Conservation (phyloP, 2,888 invertebrate species). For the Liodrosophila aerea region DNA sequence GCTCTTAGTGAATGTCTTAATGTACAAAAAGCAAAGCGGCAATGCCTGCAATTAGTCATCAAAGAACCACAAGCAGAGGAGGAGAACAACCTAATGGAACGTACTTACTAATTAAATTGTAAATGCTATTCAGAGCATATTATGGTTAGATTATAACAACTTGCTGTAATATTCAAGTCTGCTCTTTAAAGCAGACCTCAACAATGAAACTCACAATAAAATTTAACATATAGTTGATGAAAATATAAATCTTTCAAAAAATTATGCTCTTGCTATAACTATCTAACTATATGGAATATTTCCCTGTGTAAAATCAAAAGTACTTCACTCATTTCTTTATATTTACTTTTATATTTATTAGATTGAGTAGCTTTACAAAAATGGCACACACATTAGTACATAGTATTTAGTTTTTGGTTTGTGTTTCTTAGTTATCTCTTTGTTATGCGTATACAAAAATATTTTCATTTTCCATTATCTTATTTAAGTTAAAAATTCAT, state of each 20-base stretch:
- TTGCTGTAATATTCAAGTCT: constrained; percentile 69
- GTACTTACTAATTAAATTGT: constrained; percentile 38
- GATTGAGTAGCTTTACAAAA: constrained; percentile 58
- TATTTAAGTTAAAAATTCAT: not conserved
- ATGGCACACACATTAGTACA: constrained; percentile 67
- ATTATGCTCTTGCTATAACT: too few species aligned
- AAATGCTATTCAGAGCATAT: constrained; percentile 32
- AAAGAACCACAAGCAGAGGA: constrained; percentile 38
- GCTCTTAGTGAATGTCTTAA: constrained; percentile 68
- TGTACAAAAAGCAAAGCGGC: constrained; percentile 63
- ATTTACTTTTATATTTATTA: constrained; percentile 53
- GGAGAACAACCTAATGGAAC: constrained; percentile 24
- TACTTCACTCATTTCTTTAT: too few species aligned
- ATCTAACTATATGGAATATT: too few species aligned
- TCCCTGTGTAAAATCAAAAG: too few species aligned
- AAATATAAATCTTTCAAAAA: constrained; percentile 20
- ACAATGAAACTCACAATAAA: constrained; percentile 64
- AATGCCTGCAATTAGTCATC: constrained; percentile 35
- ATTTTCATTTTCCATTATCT: constrained; percentile 30
- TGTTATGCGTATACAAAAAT: constrained; percentile 67
- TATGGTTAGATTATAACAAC: constrained; percentile 56
- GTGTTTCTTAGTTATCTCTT: constrained; percentile 45
- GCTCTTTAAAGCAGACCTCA: constrained; percentile 51
- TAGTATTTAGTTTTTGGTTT: constrained; percentile 45
- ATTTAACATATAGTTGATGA: constrained; percentile 58